Conservation (phyloP, 2,888 invertebrate species). For the Smittia aterrima region DNA sequence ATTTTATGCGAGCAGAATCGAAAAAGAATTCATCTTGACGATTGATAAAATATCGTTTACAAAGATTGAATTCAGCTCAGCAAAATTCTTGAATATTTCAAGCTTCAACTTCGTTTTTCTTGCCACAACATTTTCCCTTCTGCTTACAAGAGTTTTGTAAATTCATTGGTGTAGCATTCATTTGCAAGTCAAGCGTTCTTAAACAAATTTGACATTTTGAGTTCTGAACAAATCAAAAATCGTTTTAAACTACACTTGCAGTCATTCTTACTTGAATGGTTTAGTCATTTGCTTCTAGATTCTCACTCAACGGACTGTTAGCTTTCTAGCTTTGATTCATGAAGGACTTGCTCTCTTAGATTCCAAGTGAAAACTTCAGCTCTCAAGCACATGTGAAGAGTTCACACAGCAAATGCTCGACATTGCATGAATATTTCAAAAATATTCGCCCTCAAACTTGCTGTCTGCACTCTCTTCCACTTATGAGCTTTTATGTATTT, state of each 20-base stretch:
- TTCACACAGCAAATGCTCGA: not conserved
- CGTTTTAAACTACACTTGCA: no score
- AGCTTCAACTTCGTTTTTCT: not conserved
- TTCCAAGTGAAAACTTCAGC: no score
- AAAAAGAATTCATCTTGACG: not conserved
- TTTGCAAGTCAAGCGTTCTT: not conserved
- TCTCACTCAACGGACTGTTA: no score
- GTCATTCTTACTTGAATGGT: no score
- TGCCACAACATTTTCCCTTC: not conserved
- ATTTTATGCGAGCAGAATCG: slow-evolving; percentile 29
- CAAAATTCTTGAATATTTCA: not conserved
- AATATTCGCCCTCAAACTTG: not conserved
- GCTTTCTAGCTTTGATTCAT: no score
- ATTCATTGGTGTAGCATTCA: not conserved
- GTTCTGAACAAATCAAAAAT: not conserved
- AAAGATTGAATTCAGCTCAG: not conserved
- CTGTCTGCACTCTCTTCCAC: not conserved
- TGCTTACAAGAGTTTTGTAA: not conserved
- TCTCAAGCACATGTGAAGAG: not conserved
- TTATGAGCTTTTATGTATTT: slow-evolving; percentile 15
- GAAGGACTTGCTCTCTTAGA: no score
- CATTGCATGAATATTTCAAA: not conserved
- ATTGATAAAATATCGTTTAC: not conserved
- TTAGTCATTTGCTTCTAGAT: no score
- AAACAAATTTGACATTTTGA: not conserved